Evolutionary conservation across 2,113 vertebrate species (phyloP).

Genomic region (Cariama cristata): DNA sequence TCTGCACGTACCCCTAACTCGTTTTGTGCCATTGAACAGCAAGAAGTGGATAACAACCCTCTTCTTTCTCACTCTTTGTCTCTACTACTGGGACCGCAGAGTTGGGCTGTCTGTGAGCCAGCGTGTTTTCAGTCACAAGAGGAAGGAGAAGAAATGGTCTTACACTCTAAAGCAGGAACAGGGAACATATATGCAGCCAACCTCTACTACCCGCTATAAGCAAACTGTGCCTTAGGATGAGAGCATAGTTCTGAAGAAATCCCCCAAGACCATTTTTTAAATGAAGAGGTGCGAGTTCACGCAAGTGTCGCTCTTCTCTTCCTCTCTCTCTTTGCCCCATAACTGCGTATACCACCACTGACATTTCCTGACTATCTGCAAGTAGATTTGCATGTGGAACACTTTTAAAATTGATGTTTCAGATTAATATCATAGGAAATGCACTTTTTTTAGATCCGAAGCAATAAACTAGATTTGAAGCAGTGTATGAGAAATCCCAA

Average conservation of each 20-base stretch:
- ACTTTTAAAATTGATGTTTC: neutral
- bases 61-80: neutral
- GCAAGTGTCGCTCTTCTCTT: neutral
- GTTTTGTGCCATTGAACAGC: neutral
- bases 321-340: neutral
- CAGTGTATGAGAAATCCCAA: neutral
- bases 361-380: neutral
- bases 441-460: neutral
- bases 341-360: neutral
- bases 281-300: rapidly evolving
- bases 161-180: neutral
- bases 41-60: neutral
- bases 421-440: neutral
- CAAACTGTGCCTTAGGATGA: neutral
- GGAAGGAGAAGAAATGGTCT: neutral
- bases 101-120: neutral
- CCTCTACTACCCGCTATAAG: neutral
- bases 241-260: neutral
- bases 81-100: neutral
- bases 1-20: neutral
- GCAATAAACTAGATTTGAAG: neutral
- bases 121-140: neutral
- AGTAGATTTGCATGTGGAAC: neutral
- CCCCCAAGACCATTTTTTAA: neutral
- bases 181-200: neutral